Percentiles rank a stretch among this genome's conserved stretches.
Evolutionary conservation across 2,888 invertebrate species (phyloP).

Genomic region (Athalia circularis): DNA sequence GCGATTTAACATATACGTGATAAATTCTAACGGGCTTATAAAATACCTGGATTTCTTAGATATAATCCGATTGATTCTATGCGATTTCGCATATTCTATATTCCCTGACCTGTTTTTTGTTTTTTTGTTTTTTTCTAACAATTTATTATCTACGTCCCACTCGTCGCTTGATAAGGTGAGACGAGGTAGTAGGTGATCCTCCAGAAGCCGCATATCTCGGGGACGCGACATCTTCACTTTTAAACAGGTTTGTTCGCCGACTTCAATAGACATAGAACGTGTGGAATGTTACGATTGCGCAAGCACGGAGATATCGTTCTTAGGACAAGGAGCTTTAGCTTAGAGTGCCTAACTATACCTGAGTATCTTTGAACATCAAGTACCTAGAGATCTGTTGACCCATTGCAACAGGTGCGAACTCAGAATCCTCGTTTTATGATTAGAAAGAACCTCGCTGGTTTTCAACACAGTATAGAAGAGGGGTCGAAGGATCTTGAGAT

Average conservation of each 20-base stretch:
- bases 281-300: slow-evolving; percentile 38
- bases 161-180: slow-evolving; percentile 6
- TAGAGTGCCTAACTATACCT: not conserved
- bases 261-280: slow-evolving; percentile 29
- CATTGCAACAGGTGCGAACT: slow-evolving; percentile 29
- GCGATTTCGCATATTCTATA: too few species aligned
- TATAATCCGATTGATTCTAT: too few species aligned
- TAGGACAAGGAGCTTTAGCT: slow-evolving; percentile 24
- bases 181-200: slow-evolving; percentile 5
- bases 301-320: slow-evolving; percentile 26
- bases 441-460: slow-evolving; percentile 22
- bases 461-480: not conserved
- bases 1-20: not conserved
- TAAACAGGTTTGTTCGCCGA: slow-evolving; percentile 29
- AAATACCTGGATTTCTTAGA: not conserved
- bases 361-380: slow-evolving; percentile 26
- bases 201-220: not conserved
- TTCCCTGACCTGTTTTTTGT: not conserved
- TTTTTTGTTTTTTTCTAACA: not conserved
- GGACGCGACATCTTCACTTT: slow-evolving; percentile 25
- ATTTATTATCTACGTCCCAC: not conserved
- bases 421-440: slow-evolving; percentile 30
- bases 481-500: slow-evolving; percentile 14
- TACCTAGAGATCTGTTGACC: slow-evolving; percentile 31
- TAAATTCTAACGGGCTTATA: not conserved